phyloP scores from a whole-genome alignment of 2,888 invertebrate genomes.

The Bellardia bayeri region DNA sequence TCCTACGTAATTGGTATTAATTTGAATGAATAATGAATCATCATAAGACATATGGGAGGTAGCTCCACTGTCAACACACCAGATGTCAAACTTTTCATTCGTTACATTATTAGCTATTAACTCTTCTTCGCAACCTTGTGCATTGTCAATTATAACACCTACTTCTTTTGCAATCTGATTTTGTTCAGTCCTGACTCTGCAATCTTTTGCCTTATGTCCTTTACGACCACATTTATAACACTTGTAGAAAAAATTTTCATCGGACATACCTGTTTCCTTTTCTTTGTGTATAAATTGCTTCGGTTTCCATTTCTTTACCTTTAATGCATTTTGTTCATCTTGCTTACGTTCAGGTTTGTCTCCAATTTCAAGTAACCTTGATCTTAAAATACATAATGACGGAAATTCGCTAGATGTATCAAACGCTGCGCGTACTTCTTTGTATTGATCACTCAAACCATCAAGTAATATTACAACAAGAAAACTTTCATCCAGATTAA shows the following conservation, averaged over 20 bases:
- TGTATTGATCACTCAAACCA: constrained; percentile 28
- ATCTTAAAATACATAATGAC: not conserved
- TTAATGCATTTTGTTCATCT: constrained; percentile 12
- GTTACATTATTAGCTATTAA: not conserved
- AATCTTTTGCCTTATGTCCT: constrained; percentile 26
- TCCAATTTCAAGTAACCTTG: constrained; percentile 37
- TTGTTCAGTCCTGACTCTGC: not conserved
- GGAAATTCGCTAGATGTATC: constrained; percentile 49
- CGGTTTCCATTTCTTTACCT: constrained; percentile 24
- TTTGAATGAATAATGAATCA: not conserved
- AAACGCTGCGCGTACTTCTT: constrained; percentile 33
- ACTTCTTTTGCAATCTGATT: constrained; percentile 28
- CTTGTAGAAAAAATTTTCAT: not conserved
- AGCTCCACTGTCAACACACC: constrained; percentile 50
- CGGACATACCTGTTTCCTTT: constrained; percentile 17
- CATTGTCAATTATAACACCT: not conserved
- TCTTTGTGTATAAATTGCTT: constrained; percentile 10
- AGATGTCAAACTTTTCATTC: constrained; percentile 3
- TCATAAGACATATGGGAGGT: constrained; percentile 36
- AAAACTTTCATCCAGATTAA: constrained; percentile 39
- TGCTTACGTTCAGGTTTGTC: not conserved
- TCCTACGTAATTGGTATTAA: constrained; percentile 12
- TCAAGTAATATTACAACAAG: constrained; percentile 39
- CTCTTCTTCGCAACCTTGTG: constrained; percentile 9
- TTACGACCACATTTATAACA: constrained; percentile 15